Evolutionary conservation across 2,888 invertebrate genomes (phyloP).

Genomic region (Cerastoderma edule): DNA sequence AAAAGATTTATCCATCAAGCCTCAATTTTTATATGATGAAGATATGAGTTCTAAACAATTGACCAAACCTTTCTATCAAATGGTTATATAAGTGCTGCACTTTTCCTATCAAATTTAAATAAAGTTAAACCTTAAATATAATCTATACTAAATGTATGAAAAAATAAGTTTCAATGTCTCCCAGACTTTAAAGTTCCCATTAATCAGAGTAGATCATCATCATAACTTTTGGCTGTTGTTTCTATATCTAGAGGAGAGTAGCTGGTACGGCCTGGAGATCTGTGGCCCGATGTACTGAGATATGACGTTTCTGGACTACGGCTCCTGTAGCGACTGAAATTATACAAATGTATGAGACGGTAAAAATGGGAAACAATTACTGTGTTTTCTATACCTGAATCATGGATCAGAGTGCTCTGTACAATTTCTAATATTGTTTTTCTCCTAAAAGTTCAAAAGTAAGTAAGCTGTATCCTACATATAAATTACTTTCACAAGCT

Average conservation of each 20-base stretch:
- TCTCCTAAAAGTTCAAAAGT: no score
- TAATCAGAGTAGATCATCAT: conserved; percentile 68
- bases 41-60: no score
- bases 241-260: conserved; percentile 67
- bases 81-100: background rate
- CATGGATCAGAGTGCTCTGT: no score
- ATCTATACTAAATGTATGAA: conserved; percentile 4
- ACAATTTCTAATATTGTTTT: no score
- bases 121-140: conserved; percentile 5
- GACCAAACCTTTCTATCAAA: no score
- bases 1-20: no score
- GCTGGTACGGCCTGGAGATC: conserved; percentile 69
- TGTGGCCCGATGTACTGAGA: conserved; percentile 58
- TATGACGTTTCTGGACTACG: conserved; percentile 69
- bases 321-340: conserved; percentile 65
- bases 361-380: no score
- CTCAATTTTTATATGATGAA: no score
- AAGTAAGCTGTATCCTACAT: no score
- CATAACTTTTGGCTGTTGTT: conserved; percentile 65
- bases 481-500: no score
- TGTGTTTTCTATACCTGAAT: no score
- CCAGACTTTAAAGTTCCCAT: background rate
- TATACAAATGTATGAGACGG: conserved; percentile 13
- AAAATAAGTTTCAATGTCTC: background rate
- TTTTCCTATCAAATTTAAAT: background rate